Evolutionary conservation across 2,797 vertebrate species (phyloP).

Genomic region (Pampus argenteus): DNA sequence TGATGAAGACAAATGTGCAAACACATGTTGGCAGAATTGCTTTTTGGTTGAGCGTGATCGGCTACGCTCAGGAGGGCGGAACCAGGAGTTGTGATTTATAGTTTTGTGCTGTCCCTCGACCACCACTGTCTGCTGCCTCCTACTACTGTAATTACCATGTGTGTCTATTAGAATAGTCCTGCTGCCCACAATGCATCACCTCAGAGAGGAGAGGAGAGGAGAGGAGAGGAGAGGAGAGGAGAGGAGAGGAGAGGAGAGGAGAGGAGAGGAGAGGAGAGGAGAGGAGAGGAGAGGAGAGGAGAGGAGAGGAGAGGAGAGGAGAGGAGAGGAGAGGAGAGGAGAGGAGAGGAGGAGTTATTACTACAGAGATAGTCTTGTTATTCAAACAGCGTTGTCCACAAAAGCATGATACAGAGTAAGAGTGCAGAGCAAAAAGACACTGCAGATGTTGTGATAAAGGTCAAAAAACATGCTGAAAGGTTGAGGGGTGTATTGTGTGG

Average conservation of each 20-base stretch:
- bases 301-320: slow-evolving; percentile 25
- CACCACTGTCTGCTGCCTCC: slow-evolving; percentile 86
- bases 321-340: slow-evolving; percentile 1
- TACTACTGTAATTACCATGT: slow-evolving; percentile 86
- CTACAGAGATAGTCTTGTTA: slow-evolving; percentile 73
- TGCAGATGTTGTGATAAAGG: slow-evolving; percentile 78
- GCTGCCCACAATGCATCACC: slow-evolving; percentile 81
- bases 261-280: not conserved
- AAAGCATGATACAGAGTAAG: slow-evolving; percentile 68
- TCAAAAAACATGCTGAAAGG: slow-evolving; percentile 75
- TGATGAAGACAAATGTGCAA: slow-evolving; percentile 91
- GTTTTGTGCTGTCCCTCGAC: slow-evolving; percentile 84
- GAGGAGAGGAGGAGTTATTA: slow-evolving; percentile 24
- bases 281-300: slow-evolving; percentile 31
- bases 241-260: not conserved
- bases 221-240: slow-evolving; percentile 17
- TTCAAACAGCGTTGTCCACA: slow-evolving; percentile 70
- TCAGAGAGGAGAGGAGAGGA: slow-evolving; percentile 41
- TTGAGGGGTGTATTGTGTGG: slow-evolving; percentile 52
- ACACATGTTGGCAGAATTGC: slow-evolving; percentile 89
- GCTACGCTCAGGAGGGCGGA: slow-evolving; percentile 85
- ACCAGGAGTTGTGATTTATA: slow-evolving; percentile 87
- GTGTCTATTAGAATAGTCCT: slow-evolving; percentile 85
- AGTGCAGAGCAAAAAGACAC: slow-evolving; percentile 63
- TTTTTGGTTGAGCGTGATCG: slow-evolving; percentile 86